Conservation (phyloP, 2,888 invertebrate species). For the Cataglyphis livida region DNA sequence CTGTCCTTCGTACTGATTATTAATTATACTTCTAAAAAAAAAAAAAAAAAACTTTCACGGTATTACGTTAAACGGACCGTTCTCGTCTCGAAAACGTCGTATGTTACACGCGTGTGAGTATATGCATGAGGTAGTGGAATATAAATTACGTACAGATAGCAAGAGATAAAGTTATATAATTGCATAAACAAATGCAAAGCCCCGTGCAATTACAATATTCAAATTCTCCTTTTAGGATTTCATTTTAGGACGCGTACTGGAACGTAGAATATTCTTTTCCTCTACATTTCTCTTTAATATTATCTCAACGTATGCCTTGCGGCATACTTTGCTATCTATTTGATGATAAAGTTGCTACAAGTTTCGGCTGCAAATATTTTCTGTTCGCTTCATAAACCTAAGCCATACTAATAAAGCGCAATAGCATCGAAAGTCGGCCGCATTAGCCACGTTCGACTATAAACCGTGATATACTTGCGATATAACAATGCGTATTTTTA, state of each 20-base stretch:
- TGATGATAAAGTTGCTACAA: conserved; percentile 1
- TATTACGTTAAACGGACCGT: conserved; percentile 10
- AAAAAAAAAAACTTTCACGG: not conserved
- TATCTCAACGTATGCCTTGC: not conserved
- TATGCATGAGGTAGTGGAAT: conserved; percentile 20
- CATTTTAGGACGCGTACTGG: not conserved
- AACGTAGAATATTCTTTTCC: not conserved
- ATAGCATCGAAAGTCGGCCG: conserved; percentile 7
- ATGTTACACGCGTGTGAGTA: conserved; percentile 2
- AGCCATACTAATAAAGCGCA: not conserved
- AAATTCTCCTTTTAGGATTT: conserved; percentile 13
- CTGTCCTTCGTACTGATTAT: conserved; percentile 32
- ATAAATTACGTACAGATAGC: conserved; percentile 35
- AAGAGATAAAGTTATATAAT: conserved; percentile 28
- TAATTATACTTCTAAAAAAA: conserved; percentile 8
- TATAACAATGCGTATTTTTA: conserved; percentile 33
- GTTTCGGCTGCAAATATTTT: conserved; percentile 8
- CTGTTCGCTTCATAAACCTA: conserved; percentile 16
- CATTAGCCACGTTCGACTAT: not conserved
- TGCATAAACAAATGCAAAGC: conserved; percentile 7
- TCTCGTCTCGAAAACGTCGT: not conserved
- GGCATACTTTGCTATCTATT: not conserved
- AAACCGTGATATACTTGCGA: conserved; percentile 28
- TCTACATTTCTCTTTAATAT: not conserved
- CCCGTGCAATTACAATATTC: conserved; percentile 11